These are phyloP conservation scores for Phthorimaea operculella DNA, from an alignment of 1,140 invertebrate species.

Conservation along the genomic window DNA sequence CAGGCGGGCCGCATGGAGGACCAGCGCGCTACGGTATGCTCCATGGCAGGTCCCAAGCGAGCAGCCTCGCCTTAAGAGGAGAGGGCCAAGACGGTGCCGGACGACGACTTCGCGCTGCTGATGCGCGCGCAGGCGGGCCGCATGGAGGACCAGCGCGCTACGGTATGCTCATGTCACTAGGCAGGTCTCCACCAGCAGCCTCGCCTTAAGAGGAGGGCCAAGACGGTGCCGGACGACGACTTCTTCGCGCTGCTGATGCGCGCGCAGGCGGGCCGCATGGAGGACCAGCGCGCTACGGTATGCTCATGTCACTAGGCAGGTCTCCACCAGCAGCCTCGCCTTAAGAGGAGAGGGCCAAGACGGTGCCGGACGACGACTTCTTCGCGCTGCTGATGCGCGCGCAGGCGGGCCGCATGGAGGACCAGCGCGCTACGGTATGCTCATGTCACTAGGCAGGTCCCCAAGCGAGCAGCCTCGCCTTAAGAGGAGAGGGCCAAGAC, in stretches of 20 bases:
- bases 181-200: conserved; percentile 67
- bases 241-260: conserved; percentile 94
- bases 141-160: conserved; percentile 91
- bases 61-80: conserved; percentile 68
- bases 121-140: conserved; percentile 92
- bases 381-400: conserved; percentile 93
- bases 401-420: conserved; percentile 93
- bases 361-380: conserved; percentile 97
- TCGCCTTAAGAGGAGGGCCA: conserved; percentile 26
- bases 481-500: conserved; percentile 66
- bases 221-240: conserved; percentile 95
- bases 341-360: conserved; percentile 54
- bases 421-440: conserved; percentile 81
- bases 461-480: conserved; percentile 71
- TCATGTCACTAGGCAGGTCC: too few species aligned
- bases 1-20: conserved; percentile 91
- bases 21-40: conserved; percentile 90
- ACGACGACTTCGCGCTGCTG: conserved; percentile 95
- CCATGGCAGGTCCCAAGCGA: too few species aligned
- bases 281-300: conserved; percentile 87
- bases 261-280: conserved; percentile 92
- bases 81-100: conserved; percentile 80
- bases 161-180: conserved; percentile 45
- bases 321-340: conserved; percentile 68
- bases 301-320: too few species aligned